Evolutionary conservation across 2,888 invertebrate species (phyloP).

Genomic region (Trissolcus brochymenae): DNA sequence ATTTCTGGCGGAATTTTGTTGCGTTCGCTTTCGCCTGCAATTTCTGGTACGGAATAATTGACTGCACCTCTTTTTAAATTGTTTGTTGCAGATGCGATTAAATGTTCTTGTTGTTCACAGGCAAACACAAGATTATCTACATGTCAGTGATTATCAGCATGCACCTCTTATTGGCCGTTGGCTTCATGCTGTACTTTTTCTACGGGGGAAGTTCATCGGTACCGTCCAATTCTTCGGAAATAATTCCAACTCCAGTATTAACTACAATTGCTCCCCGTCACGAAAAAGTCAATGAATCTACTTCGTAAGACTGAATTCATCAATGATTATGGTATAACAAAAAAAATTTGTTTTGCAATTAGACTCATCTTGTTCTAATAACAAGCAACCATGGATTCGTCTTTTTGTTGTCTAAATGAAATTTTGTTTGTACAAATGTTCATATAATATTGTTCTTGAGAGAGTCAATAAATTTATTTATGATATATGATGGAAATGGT

Average conservation of each 20-base stretch:
- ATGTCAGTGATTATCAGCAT: conserved; percentile 83
- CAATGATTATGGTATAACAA: too few species aligned
- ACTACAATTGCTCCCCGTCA: conserved; percentile 1
- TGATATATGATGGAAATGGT: too few species aligned
- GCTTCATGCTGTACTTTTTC: conserved; percentile 91
- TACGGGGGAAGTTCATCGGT: conserved; percentile 78
- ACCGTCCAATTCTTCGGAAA: conserved; percentile 12
- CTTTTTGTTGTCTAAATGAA: too few species aligned
- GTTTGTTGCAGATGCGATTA: not conserved
- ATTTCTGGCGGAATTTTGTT: conserved; percentile 92
- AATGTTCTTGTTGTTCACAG: conserved; percentile 58
- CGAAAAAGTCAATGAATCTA: too few species aligned
- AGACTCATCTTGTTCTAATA: too few species aligned
- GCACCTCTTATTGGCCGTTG: conserved; percentile 89
- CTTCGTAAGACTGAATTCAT: too few species aligned
- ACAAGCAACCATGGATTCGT: too few species aligned
- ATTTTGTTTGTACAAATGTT: too few species aligned
- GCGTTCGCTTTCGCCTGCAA: conserved; percentile 87
- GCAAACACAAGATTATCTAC: conserved; percentile 81
- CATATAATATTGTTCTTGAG: too few species aligned
- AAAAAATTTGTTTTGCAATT: too few species aligned
- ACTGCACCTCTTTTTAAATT: not conserved
- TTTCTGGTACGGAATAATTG: conserved; percentile 73
- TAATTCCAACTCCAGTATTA: not conserved
- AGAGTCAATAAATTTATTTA: too few species aligned